Percentiles rank a stretch among this genome's conserved stretches.
These are phyloP conservation scores for Chamaea fasciata DNA, from an alignment of 2,113 vertebrate species.

Conservation along the genomic window DNA sequence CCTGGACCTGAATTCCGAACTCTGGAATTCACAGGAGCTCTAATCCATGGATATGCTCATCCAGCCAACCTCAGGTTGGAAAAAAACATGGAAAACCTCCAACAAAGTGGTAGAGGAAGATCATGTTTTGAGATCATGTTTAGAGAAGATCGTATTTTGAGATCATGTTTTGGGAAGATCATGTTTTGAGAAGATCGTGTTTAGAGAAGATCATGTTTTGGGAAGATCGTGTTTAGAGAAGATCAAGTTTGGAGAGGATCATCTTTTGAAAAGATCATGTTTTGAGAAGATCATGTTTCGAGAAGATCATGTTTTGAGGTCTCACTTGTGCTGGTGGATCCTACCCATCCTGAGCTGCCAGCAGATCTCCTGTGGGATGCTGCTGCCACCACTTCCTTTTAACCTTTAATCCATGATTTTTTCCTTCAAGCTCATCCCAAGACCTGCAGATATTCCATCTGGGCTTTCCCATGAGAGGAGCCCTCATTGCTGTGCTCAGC, in stretches of 20 bases:
- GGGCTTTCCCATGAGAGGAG: constrained; percentile 1
- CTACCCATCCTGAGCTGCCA: neutral
- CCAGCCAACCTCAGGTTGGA: neutral
- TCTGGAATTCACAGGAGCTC: neutral
- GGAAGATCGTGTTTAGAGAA: neutral
- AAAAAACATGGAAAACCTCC: neutral
- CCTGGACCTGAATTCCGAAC: neutral
- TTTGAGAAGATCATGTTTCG: neutral
- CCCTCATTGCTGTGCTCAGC: neutral
- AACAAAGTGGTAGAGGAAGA: rapidly evolving
- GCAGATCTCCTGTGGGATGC: neutral
- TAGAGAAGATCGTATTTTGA: neutral
- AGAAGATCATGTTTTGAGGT: neutral
- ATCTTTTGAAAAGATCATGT: neutral
- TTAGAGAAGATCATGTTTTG: too few relatives aligned
- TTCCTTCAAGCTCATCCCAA: neutral
- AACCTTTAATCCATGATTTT: neutral
- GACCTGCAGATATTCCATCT: neutral
- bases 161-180: neutral
- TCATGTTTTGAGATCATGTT: neutral
- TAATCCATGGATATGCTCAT: rapidly evolving
- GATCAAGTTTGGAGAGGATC: neutral
- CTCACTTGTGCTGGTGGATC: neutral
- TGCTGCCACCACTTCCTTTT: neutral
- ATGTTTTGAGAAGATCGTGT: neutral